A percentile compares a stretch with the other conserved stretches of the same genome.
phyloP scores from a whole-genome alignment of 35 echinoderm and acorn worm genomes.

The Holothuria glaberrima region DNA sequence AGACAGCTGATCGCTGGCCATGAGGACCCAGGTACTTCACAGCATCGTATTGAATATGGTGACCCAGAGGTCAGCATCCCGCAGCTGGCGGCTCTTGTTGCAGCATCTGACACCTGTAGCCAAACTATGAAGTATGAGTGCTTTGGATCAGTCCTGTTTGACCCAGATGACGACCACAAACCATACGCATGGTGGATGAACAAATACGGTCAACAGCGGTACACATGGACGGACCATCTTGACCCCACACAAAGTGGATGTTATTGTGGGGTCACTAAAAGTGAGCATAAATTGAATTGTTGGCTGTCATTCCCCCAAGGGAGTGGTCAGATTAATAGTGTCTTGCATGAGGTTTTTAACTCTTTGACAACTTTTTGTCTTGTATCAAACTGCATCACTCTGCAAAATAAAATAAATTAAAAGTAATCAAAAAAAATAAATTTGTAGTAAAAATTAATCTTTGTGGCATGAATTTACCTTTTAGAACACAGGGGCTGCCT shows the following conservation, averaged over 20 bases:
- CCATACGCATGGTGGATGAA: slow-evolving; percentile 60
- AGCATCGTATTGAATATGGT: slow-evolving; percentile 51
- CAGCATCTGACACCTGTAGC: background rate
- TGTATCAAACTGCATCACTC: too few species aligned
- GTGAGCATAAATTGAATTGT: slow-evolving; percentile 7
- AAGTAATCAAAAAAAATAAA: too few species aligned
- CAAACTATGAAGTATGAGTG: slow-evolving; percentile 39
- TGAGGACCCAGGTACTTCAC: slow-evolving; percentile 42
- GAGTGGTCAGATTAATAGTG: too few species aligned
- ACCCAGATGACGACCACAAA: slow-evolving; percentile 1
- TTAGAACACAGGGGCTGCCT: too few species aligned
- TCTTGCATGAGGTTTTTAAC: background rate
- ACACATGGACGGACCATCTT: background rate
- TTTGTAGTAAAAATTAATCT: too few species aligned
- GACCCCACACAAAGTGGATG: slow-evolving; percentile 2
- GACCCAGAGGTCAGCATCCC: slow-evolving; percentile 39
- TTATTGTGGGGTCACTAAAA: slow-evolving; percentile 20
- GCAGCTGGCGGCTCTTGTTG: slow-evolving; percentile 38
- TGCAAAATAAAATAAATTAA: too few species aligned
- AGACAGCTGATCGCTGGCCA: slow-evolving; percentile 29
- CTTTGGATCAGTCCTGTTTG: slow-evolving; percentile 48
- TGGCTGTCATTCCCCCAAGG: background rate
- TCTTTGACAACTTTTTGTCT: too few species aligned
- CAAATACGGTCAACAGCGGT: slow-evolving; percentile 6
- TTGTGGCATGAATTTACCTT: too few species aligned